Conservation (phyloP, 2,113 vertebrate genomes). For the Macheiramphus alcinus region DNA sequence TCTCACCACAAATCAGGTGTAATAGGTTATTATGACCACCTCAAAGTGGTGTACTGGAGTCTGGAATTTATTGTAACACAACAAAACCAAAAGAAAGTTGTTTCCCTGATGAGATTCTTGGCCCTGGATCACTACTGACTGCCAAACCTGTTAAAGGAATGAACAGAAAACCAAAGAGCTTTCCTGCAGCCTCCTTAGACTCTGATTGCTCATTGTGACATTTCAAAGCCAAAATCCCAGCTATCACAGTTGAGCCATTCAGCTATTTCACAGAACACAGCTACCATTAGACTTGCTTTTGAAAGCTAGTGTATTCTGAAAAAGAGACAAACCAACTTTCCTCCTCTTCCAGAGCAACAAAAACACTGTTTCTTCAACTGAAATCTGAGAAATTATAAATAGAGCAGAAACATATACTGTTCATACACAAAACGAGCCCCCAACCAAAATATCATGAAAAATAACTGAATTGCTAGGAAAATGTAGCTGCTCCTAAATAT, state of each 20-base stretch:
- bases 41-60: not conserved
- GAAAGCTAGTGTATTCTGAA: not conserved
- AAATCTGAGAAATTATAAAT: not conserved
- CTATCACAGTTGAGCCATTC: not conserved
- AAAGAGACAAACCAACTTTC: not conserved
- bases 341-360: not conserved
- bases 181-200: not conserved
- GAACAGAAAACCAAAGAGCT: not conserved
- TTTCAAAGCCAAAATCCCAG: not conserved
- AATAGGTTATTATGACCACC: not conserved
- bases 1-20: not conserved
- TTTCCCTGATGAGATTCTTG: not conserved
- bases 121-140: not conserved
- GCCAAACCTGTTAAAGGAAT: not conserved
- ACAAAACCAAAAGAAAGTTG: not conserved
- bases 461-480: not conserved
- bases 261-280: not conserved
- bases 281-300: not conserved
- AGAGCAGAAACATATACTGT: not conserved
- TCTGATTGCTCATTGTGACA: not conserved
- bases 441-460: not conserved
- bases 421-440: not conserved
- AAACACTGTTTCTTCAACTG: not conserved
- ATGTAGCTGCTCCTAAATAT: not conserved
- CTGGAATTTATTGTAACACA: not conserved